phyloP scores from a whole-genome alignment of 1,140 invertebrate genomes.

The Apis cerana region DNA sequence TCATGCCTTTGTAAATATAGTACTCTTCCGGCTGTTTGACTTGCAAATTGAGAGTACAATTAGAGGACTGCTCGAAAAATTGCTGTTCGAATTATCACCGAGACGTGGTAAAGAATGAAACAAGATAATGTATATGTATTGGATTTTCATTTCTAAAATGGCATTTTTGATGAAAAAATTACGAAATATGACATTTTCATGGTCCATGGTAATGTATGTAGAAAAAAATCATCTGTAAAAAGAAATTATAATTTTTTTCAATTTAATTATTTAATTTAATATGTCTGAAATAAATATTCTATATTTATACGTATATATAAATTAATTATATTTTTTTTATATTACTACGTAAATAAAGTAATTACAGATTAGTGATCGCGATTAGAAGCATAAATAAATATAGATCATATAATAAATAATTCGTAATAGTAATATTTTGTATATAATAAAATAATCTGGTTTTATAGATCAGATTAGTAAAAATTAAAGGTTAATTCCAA shows the following conservation, averaged over 20 bases:
- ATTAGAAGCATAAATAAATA: neutral
- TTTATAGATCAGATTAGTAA: neutral
- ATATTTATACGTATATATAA: no score
- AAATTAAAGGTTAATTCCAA: neutral
- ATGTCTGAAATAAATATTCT: no score
- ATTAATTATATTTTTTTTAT: neutral
- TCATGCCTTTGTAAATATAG: constrained; percentile 61
- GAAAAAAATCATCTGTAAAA: no score
- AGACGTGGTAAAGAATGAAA: neutral
- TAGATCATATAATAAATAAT: neutral
- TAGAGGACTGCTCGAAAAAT: constrained; percentile 31
- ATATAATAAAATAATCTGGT: neutral
- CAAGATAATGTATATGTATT: no score
- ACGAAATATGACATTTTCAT: neutral
- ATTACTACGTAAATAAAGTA: neutral
- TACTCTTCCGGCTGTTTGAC: constrained; percentile 59
- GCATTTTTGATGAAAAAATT: neutral
- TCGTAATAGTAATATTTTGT: neutral
- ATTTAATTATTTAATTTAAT: no score
- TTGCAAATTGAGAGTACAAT: constrained; percentile 36
- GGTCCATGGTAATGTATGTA: no score
- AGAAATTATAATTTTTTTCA: no score
- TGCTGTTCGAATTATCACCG: constrained; percentile 30
- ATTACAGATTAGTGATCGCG: neutral
- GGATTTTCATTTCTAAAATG: neutral